phyloP scores from a whole-genome alignment of 2,113 vertebrate species.

The Opisthocomus hoazin region DNA sequence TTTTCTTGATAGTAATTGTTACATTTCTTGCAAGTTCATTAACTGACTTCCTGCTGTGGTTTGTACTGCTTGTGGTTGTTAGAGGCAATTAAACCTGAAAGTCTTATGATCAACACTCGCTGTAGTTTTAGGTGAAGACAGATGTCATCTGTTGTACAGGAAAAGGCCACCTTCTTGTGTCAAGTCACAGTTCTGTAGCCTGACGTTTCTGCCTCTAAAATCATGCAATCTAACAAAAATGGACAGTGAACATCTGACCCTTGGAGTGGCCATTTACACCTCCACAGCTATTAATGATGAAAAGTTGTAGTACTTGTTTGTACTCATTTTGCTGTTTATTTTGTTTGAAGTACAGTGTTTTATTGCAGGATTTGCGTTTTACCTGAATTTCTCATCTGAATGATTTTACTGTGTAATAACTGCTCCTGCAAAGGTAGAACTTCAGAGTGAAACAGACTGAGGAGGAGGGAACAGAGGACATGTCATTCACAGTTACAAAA shows the following conservation, averaged over 20 bases:
- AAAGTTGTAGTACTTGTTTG: not conserved
- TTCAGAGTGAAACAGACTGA: not conserved
- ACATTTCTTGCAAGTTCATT: not conserved
- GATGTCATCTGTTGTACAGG: not conserved
- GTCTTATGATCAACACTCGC: not conserved
- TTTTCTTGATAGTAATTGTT: not conserved
- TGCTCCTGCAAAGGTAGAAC: not conserved
- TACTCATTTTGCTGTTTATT: not conserved
- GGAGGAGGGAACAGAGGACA: not conserved
- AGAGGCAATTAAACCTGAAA: not conserved
- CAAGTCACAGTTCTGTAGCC: not conserved
- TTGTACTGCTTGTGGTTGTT: not conserved
- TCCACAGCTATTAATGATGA: not conserved
- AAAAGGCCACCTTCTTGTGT: not conserved
- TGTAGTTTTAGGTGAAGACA: not conserved
- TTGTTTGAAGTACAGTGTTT: not conserved
- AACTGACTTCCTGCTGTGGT: not conserved
- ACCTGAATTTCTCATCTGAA: not conserved
- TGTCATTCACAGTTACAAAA: not conserved
- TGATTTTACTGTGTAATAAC: not conserved
- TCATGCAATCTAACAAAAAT: not conserved
- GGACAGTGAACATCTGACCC: not conserved
- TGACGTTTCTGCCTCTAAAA: not conserved
- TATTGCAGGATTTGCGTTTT: not conserved
- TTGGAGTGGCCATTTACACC: not conserved